A percentile compares a stretch with the other conserved stretches of the same genome.
These are phyloP conservation scores for Mallotus villosus DNA, from an alignment of 2,797 vertebrate genomes.

Conservation along the genomic window DNA sequence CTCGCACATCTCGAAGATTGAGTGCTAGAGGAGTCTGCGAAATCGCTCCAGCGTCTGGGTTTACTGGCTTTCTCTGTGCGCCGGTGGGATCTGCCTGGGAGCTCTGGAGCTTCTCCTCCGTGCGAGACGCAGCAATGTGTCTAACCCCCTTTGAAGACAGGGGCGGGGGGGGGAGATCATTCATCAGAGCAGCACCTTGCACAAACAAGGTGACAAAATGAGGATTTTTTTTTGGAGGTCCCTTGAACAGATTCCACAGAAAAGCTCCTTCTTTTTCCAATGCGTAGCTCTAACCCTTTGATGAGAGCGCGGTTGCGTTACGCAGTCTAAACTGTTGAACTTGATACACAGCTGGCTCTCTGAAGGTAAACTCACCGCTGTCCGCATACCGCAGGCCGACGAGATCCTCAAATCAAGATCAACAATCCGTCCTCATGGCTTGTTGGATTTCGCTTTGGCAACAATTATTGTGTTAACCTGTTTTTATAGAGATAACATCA, in stretches of 20 bases:
- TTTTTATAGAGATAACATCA: too few species aligned
- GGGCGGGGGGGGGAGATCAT: slow-evolving; percentile 42
- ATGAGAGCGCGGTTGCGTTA: slow-evolving; percentile 62
- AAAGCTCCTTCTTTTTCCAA: slow-evolving; percentile 80
- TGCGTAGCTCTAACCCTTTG: slow-evolving; percentile 66
- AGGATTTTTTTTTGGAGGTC: slow-evolving; percentile 7
- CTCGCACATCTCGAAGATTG: background rate
- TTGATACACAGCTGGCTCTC: slow-evolving; percentile 78
- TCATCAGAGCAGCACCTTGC: slow-evolving; percentile 73
- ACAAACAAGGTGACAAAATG: slow-evolving; percentile 71
- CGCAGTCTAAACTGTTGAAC: slow-evolving; percentile 80
- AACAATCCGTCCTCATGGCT: slow-evolving; percentile 37
- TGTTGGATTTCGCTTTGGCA: background rate
- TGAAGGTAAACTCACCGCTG: slow-evolving; percentile 72
- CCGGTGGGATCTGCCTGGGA: background rate
- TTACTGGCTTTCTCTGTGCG: background rate
- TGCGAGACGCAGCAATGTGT: background rate
- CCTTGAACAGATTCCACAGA: slow-evolving; percentile 74
- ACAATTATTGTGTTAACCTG: too few species aligned
- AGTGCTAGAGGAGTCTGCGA: background rate
- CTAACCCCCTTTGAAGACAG: too few species aligned
- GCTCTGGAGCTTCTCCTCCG: background rate
- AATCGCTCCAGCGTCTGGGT: background rate
- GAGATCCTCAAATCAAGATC: slow-evolving; percentile 69
- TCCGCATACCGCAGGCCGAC: slow-evolving; percentile 68